Base-by-base conservation (phyloP, 2,888 invertebrate species). In the Tetranychus truncatus region DNA sequence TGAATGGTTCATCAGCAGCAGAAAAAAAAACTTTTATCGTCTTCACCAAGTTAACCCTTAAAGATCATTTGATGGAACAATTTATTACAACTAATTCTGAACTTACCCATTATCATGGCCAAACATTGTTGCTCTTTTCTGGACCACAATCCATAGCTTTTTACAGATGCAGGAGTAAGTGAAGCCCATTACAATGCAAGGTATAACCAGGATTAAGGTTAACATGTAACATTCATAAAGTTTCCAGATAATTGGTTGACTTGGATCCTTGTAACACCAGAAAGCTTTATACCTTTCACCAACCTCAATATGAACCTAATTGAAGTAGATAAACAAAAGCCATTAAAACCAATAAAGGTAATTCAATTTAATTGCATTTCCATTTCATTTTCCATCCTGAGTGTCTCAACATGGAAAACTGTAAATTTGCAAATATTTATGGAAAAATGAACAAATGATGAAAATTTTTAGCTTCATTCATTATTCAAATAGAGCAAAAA, bases 141-240 rank as follows among this genome's bases (percentile, higher is more conserved):
- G 85, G 83, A 87, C 86, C 11, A 88, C 86, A 74, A 84, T 84
- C 86, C 87, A 87, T 71, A 88, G 85, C 81, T 88, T 88, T 82
- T 85, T 85, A 80, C 87, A 87, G 79, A 89, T 88, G 77, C 86
- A 84, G 6, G 86, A 84, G 81, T 89, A 89, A 72, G 88, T 87
- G 76, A 87, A 85, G 0, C 85, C 84, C 88, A 89, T 89, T 74
- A 88, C 86, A 46, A 83, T 81, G 20, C 88, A 84, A 0, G 89
- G 89, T 45, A 87, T 82, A 6, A 88, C 81, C 71, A 89, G 84
- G 21, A 89, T 85, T 45, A 88, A 80, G 2, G 86, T 79, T 18
- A 89, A 82, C 87, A 88, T 87, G 82, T 87, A 88, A 5, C 88
- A 80, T 80, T 88, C 88, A 80, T 87, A 87, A 69, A 85, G 81